Base-by-base conservation (phyloP, 1,140 invertebrate genomes). In the Tachypleus tridentatus region DNA sequence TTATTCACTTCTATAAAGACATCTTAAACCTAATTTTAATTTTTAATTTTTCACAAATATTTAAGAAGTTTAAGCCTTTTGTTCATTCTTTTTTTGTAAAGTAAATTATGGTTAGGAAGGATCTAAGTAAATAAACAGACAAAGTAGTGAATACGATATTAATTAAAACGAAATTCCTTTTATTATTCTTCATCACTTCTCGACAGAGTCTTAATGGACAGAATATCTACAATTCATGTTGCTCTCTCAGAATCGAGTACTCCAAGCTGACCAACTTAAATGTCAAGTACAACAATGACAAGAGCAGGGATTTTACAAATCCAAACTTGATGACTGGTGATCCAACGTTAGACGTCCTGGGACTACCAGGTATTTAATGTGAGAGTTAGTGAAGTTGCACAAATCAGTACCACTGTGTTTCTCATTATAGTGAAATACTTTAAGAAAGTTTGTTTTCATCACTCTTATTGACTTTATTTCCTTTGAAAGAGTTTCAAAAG, bases 261-360 rank as follows among this genome's bases (percentile, higher is more conserved):
- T 97, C 93, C 70, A 99, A 99, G 80, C 86, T 99, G 83, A 87
- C 89, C 66, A 93, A 89, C 66, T 82, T 99, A 67, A 98, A 98
- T 79, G 95, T 99, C 52, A 98, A 97, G 77, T 99, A 96, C 82
- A 99, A 99, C 82, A 99, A 99, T 80, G 97, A 99, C 81, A 99
- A 99, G 80, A 96, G 91, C 61, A 82, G 97, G 59, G 97, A 99
- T 79, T 99, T 96, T 80, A 99, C 96, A 68, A 98, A 99, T 79
- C 95, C 96, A 49, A 89, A 86, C 73, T 83, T 99, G 74, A 95
- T 96, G 0, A 91, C 91, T 58, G 96, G 97, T 48, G 96, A 98
- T 72, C 82, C 79, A 71, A 82, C 77, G 67, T 76, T 86, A 57
- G 87, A 87, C 67, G 60, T 71, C 69, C 60, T 72, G 64, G 65